Base-by-base conservation (phyloP, 2,888 invertebrate genomes). In the Alloscopus bannaensis region DNA sequence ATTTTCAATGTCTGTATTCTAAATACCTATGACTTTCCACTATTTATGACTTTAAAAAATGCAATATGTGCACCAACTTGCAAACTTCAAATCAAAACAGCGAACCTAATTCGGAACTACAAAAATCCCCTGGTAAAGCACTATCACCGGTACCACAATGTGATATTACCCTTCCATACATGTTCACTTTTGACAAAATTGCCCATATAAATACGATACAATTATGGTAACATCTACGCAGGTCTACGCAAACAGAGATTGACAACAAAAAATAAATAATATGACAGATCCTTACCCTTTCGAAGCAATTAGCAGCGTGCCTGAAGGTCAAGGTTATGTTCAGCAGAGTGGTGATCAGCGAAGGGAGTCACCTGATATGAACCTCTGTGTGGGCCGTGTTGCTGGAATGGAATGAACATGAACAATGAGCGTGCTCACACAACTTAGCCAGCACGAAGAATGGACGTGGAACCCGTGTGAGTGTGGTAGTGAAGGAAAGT, bases 351-450 rank as follows among this genome's bases (percentile, higher is more conserved):
- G 26, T 22, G n/a, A 62, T 36, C 45, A 72, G 52, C 20, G 45
- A 11, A 65, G 28, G 69, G 62, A 69, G 69, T 76, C 75, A 76
- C 76, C 76, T 76, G 76, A 76, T 76, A 62, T 36, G 22, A 47
- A 29, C 66, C 60, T 68, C 47, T 60, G 36, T 28, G 29, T 62
- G 68, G 69, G 55, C 40, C 31, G 69, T 69, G 50, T n/a, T 22
- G 28, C 76, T 76, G 76, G 69, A 75, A 75, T 75, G 75, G 75
- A 76, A 69, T 76, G 75, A 76, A 76, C 76, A 75, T 75, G 75
- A 75, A 75, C 66, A 75, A 66, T 75, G 75, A 75, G 75, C 75
- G 69, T 76, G 76, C 50, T 69, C 76, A 75, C 59, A 52, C 22
- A 28, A 69, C 50, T 52, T 59, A 26, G n/a, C 68, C 75, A 31